These are phyloP conservation scores for Pardalotus punctatus DNA, from an alignment of 2,113 vertebrate genomes.

Conservation along the genomic window DNA sequence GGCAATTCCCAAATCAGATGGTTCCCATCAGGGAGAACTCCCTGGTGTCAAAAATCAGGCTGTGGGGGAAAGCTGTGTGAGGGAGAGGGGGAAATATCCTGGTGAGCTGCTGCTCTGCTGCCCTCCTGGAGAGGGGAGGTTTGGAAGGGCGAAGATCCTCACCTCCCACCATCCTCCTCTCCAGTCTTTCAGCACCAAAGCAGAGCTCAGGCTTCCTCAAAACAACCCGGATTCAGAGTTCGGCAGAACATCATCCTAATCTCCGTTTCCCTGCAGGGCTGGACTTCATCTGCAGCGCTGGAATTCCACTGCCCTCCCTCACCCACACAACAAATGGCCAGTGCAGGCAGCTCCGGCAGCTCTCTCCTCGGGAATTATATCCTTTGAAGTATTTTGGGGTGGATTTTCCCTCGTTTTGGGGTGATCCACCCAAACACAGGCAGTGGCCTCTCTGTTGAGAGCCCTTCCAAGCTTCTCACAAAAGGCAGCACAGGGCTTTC, in stretches of 20 bases:
- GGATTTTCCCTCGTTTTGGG: neutral
- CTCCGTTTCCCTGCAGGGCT: neutral
- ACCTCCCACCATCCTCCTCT: neutral
- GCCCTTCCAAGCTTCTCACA: neutral
- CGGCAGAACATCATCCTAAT: neutral
- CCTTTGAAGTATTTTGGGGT: neutral
- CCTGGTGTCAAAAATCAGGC: neutral
- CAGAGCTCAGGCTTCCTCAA: neutral
- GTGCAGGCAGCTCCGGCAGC: neutral
- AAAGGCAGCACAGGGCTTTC: neutral
- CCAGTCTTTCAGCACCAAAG: neutral
- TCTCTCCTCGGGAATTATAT: neutral
- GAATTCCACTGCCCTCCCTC: neutral
- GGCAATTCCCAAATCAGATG: neutral
- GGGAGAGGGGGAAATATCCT: no score
- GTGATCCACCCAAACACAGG: neutral
- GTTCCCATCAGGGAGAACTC: neutral
- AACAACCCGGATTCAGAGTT: neutral
- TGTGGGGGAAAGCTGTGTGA: neutral
- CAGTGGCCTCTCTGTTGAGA: neutral
- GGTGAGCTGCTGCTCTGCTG: neutral
- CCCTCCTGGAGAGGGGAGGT: no score
- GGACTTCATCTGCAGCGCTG: neutral
- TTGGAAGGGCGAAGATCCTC: neutral
- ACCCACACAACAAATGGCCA: neutral